phyloP scores from a whole-genome alignment of 2,888 invertebrate species.

The Pseudococcus jackbeardsleyi region DNA sequence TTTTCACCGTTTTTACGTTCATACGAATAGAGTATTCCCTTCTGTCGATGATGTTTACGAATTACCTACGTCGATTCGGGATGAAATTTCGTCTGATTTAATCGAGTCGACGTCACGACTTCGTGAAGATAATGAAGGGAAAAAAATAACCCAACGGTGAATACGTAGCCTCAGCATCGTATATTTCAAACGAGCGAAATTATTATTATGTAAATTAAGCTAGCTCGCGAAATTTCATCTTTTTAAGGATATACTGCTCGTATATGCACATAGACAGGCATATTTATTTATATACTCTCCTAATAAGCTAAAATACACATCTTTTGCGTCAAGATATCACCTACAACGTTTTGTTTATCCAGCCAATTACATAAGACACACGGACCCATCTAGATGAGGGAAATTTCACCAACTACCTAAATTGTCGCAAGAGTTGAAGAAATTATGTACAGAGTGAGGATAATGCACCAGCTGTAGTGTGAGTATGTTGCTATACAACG shows the following conservation, averaged over 20 bases:
- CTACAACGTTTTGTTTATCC: not conserved
- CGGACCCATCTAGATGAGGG: not conserved
- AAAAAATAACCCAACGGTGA: not conserved
- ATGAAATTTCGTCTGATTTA: not conserved
- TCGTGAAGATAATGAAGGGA: not conserved
- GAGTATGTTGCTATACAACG: not conserved
- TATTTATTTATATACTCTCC: not conserved
- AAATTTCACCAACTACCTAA: not conserved
- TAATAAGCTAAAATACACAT: constrained; percentile 10
- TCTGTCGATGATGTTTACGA: constrained; percentile 25
- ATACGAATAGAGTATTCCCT: not conserved
- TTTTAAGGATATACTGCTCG: not conserved
- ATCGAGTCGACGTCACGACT: not conserved
- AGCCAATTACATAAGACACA: not conserved
- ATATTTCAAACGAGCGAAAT: constrained; percentile 10
- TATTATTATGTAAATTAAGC: constrained; percentile 10
- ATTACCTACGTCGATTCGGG: not conserved
- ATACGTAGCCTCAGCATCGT: not conserved
- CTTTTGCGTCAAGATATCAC: not conserved
- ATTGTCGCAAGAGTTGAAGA: not conserved
- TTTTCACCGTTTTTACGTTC: constrained; percentile 10
- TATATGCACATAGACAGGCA: not conserved
- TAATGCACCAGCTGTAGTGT: not conserved
- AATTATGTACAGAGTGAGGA: not conserved
- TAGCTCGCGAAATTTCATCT: not conserved